A percentile compares a stretch with the other conserved stretches of the same genome.
Evolutionary conservation across 2,888 invertebrate genomes (phyloP).

Genomic region (Ochlodes sylvanus): DNA sequence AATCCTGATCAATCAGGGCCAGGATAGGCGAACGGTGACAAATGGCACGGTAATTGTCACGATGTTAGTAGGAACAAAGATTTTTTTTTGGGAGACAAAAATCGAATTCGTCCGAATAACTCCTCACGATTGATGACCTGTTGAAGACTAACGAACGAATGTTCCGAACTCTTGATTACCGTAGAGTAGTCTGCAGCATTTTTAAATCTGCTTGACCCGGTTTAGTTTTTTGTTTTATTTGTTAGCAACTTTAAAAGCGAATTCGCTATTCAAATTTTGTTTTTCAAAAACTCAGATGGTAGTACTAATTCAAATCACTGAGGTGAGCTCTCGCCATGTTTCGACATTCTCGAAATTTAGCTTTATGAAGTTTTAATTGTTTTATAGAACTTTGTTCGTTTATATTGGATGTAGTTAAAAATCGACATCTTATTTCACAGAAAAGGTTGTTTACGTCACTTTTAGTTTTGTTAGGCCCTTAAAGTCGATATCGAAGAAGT

Average conservation of each 20-base stretch:
- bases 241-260: constrained; percentile 29
- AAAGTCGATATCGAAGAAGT: too few relatives aligned
- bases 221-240: constrained; percentile 34
- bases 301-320: constrained; percentile 18
- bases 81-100: constrained; percentile 55
- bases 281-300: constrained; percentile 24
- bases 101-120: constrained; percentile 67
- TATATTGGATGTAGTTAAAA: neutral
- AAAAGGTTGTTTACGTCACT: too few relatives aligned
- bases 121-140: constrained; percentile 73
- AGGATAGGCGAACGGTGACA: constrained; percentile 70
- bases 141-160: constrained; percentile 57
- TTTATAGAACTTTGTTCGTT: neutral
- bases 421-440: too few relatives aligned
- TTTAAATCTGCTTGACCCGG: constrained; percentile 34
- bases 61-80: constrained; percentile 62
- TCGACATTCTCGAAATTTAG: constrained; percentile 1
- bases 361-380: constrained; percentile 4
- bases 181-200: constrained; percentile 43
- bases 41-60: constrained; percentile 79
- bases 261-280: constrained; percentile 35
- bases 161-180: constrained; percentile 57
- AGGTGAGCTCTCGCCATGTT: constrained; percentile 6
- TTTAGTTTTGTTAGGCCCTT: too few relatives aligned
- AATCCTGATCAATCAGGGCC: constrained; percentile 75